A percentile compares a stretch with the other conserved stretches of the same genome.
These are phyloP conservation scores for Tetragnatha versicolor DNA, from an alignment of 1,140 invertebrate genomes.

Conservation along the genomic window DNA sequence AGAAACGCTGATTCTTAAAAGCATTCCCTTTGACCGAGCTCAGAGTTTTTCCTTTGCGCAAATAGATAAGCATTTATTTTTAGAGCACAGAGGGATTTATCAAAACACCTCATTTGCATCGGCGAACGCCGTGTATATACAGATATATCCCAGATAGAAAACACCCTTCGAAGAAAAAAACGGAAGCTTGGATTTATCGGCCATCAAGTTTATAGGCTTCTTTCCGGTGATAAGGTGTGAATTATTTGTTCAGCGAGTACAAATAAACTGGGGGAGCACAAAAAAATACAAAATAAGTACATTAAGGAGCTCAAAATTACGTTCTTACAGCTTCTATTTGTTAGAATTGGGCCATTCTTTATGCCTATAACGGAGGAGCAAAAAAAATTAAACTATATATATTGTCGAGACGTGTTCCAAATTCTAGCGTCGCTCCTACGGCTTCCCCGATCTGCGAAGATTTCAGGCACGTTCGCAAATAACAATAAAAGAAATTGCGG, in stretches of 20 bases:
- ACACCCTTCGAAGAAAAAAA: too few relatives aligned
- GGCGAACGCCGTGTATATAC: too few relatives aligned
- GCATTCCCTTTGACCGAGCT: too few relatives aligned
- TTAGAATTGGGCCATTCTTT: slow-evolving; percentile 24
- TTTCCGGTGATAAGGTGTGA: slow-evolving; percentile 10
- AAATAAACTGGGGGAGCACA: background rate
- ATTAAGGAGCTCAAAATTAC: slow-evolving; percentile 44
- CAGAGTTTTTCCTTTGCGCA: too few relatives aligned
- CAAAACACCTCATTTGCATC: too few relatives aligned
- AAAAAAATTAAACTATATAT: slow-evolving; percentile 11
- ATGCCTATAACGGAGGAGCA: slow-evolving; percentile 15
- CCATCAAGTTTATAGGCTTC: slow-evolving; percentile 5
- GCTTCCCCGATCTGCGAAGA: slow-evolving; percentile 14
- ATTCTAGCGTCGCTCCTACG: slow-evolving; percentile 7
- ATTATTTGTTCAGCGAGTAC: slow-evolving; percentile 31
- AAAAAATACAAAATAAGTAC: slow-evolving; percentile 1
- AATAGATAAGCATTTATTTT: too few relatives aligned
- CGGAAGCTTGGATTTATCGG: background rate
- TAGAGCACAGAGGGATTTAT: too few relatives aligned
- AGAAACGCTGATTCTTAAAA: too few relatives aligned
- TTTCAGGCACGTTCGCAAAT: slow-evolving; percentile 36
- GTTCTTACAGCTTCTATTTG: slow-evolving; percentile 18
- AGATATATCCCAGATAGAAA: too few relatives aligned
- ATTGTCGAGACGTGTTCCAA: slow-evolving; percentile 37
- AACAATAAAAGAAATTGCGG: slow-evolving; percentile 49